A percentile compares a stretch with the other conserved stretches of the same genome.
Conservation (phyloP, 2,113 vertebrate genomes). For the Brevimyrus niger region DNA sequence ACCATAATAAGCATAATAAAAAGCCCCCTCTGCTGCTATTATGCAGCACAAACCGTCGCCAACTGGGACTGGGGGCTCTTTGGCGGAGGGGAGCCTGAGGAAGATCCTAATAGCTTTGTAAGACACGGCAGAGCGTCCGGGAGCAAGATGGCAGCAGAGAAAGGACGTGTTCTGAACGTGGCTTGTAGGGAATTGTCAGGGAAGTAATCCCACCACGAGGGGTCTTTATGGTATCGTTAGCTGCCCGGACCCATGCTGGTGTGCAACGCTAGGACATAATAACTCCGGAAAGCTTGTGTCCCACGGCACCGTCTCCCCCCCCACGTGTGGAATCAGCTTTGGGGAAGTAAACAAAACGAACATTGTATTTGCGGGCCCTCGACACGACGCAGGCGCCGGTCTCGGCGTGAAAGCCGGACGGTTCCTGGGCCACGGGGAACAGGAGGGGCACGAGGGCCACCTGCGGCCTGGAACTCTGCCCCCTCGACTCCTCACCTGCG, state of each 20-base stretch:
- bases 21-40: constrained; percentile 45
- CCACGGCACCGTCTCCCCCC: constrained; percentile 40
- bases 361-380: constrained; percentile 42
- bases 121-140: constrained; percentile 40
- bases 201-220: constrained; percentile 68
- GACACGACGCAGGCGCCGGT: constrained; percentile 48
- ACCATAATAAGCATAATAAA: not conserved
- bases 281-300: constrained; percentile 60
- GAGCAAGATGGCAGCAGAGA: constrained; percentile 43
- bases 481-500: not conserved
- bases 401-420: constrained; percentile 56
- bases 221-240: constrained; percentile 61
- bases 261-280: constrained; percentile 54
- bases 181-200: constrained; percentile 53
- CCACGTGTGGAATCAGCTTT: constrained; percentile 65
- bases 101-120: constrained; percentile 48
- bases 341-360: constrained; percentile 56
- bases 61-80: constrained; percentile 44
- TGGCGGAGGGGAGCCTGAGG: constrained; percentile 30
- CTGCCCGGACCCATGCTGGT: constrained; percentile 57
- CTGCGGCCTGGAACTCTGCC: not conserved
- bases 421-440: constrained; percentile 18
- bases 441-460: not conserved
- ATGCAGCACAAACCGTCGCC: constrained; percentile 1
- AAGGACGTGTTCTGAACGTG: constrained; percentile 60